Conservation (phyloP, 2,113 vertebrate species). For the Eublepharis macularius region DNA sequence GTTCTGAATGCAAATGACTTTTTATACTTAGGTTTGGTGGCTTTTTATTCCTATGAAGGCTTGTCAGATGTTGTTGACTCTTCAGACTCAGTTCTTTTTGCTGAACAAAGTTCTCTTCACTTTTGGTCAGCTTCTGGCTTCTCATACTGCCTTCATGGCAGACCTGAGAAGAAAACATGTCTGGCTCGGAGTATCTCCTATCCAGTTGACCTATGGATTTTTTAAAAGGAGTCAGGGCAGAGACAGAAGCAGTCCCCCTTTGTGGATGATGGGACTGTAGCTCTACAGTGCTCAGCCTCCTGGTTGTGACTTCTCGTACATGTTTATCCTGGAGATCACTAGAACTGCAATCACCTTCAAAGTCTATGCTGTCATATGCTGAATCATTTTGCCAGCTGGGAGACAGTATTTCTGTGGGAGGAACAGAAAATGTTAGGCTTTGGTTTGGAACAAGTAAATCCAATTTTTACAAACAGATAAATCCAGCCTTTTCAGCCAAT, state of each 20-base stretch:
- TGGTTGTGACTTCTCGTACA: neutral
- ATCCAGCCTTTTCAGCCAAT: no score
- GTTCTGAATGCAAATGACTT: slow-evolving; percentile 53
- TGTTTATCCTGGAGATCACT: slow-evolving; percentile 17
- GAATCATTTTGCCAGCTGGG: slow-evolving; percentile 86
- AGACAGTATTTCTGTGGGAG: slow-evolving; percentile 76
- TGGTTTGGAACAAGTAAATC: neutral
- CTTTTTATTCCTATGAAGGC: slow-evolving; percentile 23
- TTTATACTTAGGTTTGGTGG: slow-evolving; percentile 59
- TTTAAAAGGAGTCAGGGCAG: slow-evolving; percentile 64
- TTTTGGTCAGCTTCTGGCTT: slow-evolving; percentile 78
- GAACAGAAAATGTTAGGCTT: slow-evolving; percentile 37
- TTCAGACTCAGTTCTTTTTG: slow-evolving; percentile 51
- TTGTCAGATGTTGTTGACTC: slow-evolving; percentile 68
- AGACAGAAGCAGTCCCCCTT: slow-evolving; percentile 29
- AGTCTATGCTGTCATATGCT: slow-evolving; percentile 91
- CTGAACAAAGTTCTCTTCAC: slow-evolving; percentile 81
- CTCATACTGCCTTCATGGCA: slow-evolving; percentile 43
- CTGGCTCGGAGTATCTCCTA: slow-evolving; percentile 90
- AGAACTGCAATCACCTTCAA: slow-evolving; percentile 77
- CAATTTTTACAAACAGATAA: neutral
- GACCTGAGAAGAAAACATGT: slow-evolving; percentile 66
- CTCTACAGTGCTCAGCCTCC: slow-evolving; percentile 9
- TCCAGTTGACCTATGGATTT: slow-evolving; percentile 59
- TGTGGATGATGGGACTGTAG: neutral